phyloP scores from a whole-genome alignment of 2,113 vertebrate genomes.

The Cepphus grylle region DNA sequence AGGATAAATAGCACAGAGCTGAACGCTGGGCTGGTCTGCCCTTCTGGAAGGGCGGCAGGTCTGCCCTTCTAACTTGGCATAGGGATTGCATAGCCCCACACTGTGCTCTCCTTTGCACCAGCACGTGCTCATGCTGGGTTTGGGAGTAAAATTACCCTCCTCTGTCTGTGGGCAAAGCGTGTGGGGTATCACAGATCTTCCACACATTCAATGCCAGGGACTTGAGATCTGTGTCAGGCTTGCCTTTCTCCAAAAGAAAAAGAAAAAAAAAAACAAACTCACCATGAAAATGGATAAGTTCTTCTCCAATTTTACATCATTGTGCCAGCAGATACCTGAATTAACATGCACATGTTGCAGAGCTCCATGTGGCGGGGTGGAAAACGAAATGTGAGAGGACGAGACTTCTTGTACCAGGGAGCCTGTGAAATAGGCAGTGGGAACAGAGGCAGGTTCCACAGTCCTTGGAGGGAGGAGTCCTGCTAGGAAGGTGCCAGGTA shows the following conservation, averaged over 20 bases:
- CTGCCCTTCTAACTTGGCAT: not conserved
- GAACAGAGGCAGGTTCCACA: not conserved
- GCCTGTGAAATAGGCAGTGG: not conserved
- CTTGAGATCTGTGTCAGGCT: not conserved
- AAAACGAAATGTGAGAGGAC: not conserved
- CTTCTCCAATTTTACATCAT: not conserved
- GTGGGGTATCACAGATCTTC: not conserved
- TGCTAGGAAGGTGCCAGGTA: not conserved
- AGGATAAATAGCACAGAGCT: not conserved
- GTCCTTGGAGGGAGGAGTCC: not conserved
- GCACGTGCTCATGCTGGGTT: fast-evolving
- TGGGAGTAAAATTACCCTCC: not conserved
- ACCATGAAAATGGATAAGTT: not conserved
- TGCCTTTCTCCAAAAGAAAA: not conserved
- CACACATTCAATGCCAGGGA: not conserved
- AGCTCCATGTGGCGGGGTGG: not conserved
- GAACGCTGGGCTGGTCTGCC: not conserved
- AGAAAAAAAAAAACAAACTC: not conserved
- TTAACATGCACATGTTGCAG: not conserved
- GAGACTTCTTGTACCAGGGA: not conserved
- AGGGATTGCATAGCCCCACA: not conserved
- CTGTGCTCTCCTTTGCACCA: fast-evolving
- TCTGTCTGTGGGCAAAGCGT: not conserved
- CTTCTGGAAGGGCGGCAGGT: not conserved
- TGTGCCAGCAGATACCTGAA: not conserved